These are phyloP conservation scores for Ascidia mentula DNA, from an alignment of 23 tunicate genomes.

Conservation along the genomic window DNA sequence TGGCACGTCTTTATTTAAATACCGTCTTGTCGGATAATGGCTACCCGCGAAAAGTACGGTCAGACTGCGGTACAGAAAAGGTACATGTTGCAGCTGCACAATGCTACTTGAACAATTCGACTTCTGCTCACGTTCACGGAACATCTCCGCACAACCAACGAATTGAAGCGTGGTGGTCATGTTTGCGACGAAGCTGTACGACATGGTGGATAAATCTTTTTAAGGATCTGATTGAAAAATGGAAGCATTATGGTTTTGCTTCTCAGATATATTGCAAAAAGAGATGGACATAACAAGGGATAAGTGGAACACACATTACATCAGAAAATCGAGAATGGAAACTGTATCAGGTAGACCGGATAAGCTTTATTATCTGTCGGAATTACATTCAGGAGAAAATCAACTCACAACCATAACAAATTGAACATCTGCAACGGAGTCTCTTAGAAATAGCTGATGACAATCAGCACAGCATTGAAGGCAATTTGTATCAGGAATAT, in stretches of 20 bases:
- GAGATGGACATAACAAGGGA: constrained; percentile 10
- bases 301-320: constrained; percentile 16
- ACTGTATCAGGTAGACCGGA: constrained; percentile 16
- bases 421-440: constrained; percentile 1
- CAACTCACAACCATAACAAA: constrained; percentile 16
- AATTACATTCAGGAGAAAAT: constrained; percentile 15
- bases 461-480: not conserved
- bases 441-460: not conserved
- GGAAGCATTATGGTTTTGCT: constrained; percentile 20
- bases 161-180: constrained; percentile 32
- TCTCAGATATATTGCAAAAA: not conserved
- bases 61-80: constrained; percentile 22
- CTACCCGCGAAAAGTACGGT: constrained; percentile 2
- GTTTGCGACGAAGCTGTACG: constrained; percentile 2
- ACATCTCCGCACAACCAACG: constrained; percentile 27
- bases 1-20: not conserved
- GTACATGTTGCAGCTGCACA: constrained; percentile 16
- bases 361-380: constrained; percentile 12
- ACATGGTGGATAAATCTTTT: constrained; percentile 25
- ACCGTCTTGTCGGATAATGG: not conserved
- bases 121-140: constrained; percentile 5
- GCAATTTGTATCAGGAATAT: constrained; percentile 13
- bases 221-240: constrained; percentile 10
- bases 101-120: not conserved
- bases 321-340: constrained; percentile 13